Evolutionary conservation across 2,888 invertebrate species (phyloP).

Genomic region (Drosophila parthenogenetica): DNA sequence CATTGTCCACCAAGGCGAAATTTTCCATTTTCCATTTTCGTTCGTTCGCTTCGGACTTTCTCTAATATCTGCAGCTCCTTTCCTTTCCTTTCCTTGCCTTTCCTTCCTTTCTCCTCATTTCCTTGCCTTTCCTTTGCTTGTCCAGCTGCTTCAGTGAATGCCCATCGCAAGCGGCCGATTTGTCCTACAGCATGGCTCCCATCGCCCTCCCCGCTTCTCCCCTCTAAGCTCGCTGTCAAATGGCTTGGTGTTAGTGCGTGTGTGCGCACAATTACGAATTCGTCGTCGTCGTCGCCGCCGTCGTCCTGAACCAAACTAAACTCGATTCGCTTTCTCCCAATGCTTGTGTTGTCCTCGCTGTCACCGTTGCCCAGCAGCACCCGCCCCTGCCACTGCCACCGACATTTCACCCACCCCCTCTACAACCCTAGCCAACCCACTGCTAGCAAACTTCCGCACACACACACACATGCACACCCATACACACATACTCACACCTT

Average conservation of each 20-base stretch:
- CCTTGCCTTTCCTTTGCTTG: slow-evolving; percentile 42
- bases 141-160: slow-evolving; percentile 70
- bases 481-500: slow-evolving; percentile 55
- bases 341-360: slow-evolving; percentile 52
- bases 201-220: neutral
- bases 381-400: neutral
- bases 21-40: slow-evolving; percentile 80
- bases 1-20: slow-evolving; percentile 76
- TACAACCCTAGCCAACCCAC: slow-evolving; percentile 15
- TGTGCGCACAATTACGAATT: slow-evolving; percentile 77
- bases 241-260: slow-evolving; percentile 59
- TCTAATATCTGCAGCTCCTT: slow-evolving; percentile 72
- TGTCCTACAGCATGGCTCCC: slow-evolving; percentile 54
- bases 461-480: slow-evolving; percentile 24
- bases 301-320: slow-evolving; percentile 74
- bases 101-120: slow-evolving; percentile 7
- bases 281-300: slow-evolving; percentile 65
- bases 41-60: slow-evolving; percentile 69
- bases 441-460: slow-evolving; percentile 7
- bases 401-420: neutral
- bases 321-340: slow-evolving; percentile 74
- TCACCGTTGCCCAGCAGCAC: slow-evolving; percentile 61
- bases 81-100: slow-evolving; percentile 13
- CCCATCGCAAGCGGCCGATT: slow-evolving; percentile 55
- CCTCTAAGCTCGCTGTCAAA: slow-evolving; percentile 22